Percentiles rank a stretch among this genome's conserved stretches.
Conservation (phyloP, 2,888 invertebrate genomes). For the Linnaemya vulpina region DNA sequence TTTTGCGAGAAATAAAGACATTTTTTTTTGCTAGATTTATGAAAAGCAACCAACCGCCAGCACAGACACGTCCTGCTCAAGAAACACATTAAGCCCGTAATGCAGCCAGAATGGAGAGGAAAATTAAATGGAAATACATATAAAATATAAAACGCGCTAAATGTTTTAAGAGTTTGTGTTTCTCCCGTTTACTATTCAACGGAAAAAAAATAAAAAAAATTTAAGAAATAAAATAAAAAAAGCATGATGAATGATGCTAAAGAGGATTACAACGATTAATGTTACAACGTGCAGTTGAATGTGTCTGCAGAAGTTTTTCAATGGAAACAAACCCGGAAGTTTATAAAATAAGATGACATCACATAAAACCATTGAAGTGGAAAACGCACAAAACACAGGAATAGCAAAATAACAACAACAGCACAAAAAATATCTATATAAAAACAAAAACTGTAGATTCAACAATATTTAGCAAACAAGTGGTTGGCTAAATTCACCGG, state of each 20-base stretch:
- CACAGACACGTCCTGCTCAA: not conserved
- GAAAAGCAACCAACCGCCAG: slow-evolving; percentile 28
- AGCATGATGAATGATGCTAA: slow-evolving; percentile 66
- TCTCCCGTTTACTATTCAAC: slow-evolving; percentile 44
- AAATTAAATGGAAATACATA: slow-evolving; percentile 40
- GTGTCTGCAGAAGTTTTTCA: not conserved
- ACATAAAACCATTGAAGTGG: slow-evolving; percentile 67
- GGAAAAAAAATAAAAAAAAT: not conserved
- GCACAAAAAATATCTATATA: slow-evolving; percentile 52
- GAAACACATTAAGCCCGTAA: slow-evolving; percentile 41
- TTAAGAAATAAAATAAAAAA: too few relatives aligned
- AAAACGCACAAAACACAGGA: slow-evolving; percentile 54
- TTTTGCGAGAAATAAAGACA: slow-evolving; percentile 31
- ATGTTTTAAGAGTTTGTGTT: slow-evolving; percentile 58
- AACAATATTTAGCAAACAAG: slow-evolving; percentile 69
- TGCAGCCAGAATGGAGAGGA: slow-evolving; percentile 4
- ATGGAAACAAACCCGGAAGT: slow-evolving; percentile 62
- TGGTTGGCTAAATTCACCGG: slow-evolving; percentile 55
- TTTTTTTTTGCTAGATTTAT: slow-evolving; percentile 36
- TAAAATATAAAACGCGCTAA: slow-evolving; percentile 57
- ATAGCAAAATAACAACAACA: slow-evolving; percentile 19
- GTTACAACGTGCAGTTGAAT: slow-evolving; percentile 26
- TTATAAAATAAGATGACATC: slow-evolving; percentile 68
- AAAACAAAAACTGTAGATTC: slow-evolving; percentile 59
- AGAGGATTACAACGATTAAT: slow-evolving; percentile 59